Evolutionary conservation across 2,113 vertebrate species (phyloP).

Genomic region (Picathartes gymnocephalus): DNA sequence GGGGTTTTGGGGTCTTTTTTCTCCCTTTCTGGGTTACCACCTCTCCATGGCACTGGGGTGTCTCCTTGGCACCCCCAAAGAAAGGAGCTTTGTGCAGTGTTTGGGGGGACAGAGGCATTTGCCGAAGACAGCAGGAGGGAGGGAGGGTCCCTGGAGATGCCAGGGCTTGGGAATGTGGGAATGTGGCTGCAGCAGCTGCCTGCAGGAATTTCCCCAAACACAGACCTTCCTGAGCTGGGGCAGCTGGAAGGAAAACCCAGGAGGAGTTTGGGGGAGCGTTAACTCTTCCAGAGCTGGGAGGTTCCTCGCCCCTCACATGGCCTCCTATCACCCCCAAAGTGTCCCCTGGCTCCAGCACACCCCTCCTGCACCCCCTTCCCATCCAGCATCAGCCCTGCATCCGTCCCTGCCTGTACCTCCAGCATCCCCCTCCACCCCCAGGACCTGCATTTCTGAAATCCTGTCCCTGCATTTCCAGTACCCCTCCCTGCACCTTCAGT

Average conservation of each 20-base stretch:
- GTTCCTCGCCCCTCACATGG: accelerated
- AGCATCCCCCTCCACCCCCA: not conserved
- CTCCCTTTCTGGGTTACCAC: not conserved
- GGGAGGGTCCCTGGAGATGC: slow-evolving; percentile 16
- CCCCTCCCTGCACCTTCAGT: not conserved
- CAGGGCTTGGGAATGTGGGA: slow-evolving; percentile 26
- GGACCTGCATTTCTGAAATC: not conserved
- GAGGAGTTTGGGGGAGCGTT: slow-evolving; percentile 24
- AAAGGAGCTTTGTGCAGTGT: not conserved
- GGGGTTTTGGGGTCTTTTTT: not conserved
- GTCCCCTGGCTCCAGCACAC: not conserved
- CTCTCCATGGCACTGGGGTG: accelerated
- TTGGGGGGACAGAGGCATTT: not conserved
- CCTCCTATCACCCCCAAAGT: not conserved
- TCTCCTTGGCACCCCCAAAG: not conserved
- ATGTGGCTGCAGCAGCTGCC: slow-evolving; percentile 70
- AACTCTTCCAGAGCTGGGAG: slow-evolving; percentile 45
- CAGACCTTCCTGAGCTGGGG: slow-evolving; percentile 73
- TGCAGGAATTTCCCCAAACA: slow-evolving; percentile 72
- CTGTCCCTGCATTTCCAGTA: not conserved
- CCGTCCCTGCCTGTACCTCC: not conserved
- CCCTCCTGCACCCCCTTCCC: not conserved
- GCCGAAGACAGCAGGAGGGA: not conserved
- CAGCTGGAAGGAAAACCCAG: slow-evolving; percentile 88
- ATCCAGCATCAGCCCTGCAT: not conserved